Evolutionary conservation across 2,888 invertebrate genomes (phyloP).

Genomic region (Lathronympha strigana): DNA sequence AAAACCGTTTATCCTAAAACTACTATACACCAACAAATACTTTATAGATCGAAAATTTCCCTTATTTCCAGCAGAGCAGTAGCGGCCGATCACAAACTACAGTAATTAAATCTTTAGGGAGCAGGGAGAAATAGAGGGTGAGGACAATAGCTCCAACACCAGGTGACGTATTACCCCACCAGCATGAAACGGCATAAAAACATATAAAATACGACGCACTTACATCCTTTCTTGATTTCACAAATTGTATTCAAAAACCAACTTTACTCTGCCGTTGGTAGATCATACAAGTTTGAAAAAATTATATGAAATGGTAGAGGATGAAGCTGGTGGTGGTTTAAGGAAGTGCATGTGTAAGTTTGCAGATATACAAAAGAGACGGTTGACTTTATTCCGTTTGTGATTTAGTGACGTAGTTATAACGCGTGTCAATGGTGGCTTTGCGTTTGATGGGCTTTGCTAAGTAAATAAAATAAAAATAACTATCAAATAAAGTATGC

Average conservation of each 20-base stretch:
- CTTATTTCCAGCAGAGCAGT: conserved; percentile 44
- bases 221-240: background rate
- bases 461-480: conserved; percentile 34
- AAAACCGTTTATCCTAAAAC: background rate
- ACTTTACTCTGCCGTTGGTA: conserved; percentile 2
- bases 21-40: background rate
- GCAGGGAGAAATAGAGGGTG: conserved; percentile 52
- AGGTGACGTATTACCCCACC: conserved; percentile 33
- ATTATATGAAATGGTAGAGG: background rate
- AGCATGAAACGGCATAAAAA: background rate
- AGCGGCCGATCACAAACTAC: conserved; percentile 54
- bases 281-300: background rate
- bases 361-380: conserved; percentile 53
- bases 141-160: conserved; percentile 46
- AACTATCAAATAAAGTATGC: conserved; percentile 11
- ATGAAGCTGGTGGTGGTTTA: background rate
- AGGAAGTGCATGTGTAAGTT: conserved; percentile 52
- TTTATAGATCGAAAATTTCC: conserved; percentile 13
- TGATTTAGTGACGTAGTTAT: conserved; percentile 48
- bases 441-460: conserved; percentile 33
- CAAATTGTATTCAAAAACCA: conserved; percentile 9
- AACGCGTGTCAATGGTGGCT: conserved; percentile 40
- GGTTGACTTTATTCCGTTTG: conserved; percentile 62
- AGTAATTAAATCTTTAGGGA: conserved; percentile 75
- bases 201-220: background rate